A percentile compares a stretch with the other conserved stretches of the same genome.
Evolutionary conservation across 2,888 invertebrate genomes (phyloP).

Genomic region (Oscheius sp.): DNA sequence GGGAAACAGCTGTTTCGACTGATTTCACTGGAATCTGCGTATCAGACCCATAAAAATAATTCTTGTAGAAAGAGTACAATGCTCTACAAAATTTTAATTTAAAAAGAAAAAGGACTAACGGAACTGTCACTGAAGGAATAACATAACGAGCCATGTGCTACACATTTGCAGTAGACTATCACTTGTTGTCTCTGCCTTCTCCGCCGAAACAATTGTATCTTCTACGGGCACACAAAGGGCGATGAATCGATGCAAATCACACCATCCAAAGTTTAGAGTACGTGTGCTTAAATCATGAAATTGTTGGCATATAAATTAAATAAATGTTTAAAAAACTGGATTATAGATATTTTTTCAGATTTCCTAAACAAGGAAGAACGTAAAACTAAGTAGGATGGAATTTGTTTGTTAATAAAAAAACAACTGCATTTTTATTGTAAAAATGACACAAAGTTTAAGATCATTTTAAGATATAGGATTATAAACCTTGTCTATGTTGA

Average conservation of each 20-base stretch:
- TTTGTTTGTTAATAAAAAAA: no score
- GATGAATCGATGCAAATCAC: constrained; percentile 19
- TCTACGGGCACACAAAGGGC: constrained; percentile 19
- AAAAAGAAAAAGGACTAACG: constrained; percentile 34
- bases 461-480: no score
- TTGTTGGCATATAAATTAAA: no score
- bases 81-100: constrained; percentile 32
- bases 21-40: constrained; percentile 40
- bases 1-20: constrained; percentile 49
- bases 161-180: constrained; percentile 34
- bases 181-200: constrained; percentile 9
- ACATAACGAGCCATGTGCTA: constrained; percentile 48
- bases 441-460: no score
- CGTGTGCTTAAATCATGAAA: no score
- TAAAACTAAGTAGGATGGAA: no score
- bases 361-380: no score
- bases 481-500: no score
- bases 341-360: no score
- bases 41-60: constrained; percentile 31
- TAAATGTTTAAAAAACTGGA: no score
- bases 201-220: constrained; percentile 1
- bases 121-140: constrained; percentile 45
- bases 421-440: no score
- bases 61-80: constrained; percentile 43
- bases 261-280: constrained; percentile 5